A percentile compares a stretch with the other conserved stretches of the same genome.
Conservation (phyloP, 2,113 vertebrate genomes). For the cattle (Bos taurus) region DNA sequence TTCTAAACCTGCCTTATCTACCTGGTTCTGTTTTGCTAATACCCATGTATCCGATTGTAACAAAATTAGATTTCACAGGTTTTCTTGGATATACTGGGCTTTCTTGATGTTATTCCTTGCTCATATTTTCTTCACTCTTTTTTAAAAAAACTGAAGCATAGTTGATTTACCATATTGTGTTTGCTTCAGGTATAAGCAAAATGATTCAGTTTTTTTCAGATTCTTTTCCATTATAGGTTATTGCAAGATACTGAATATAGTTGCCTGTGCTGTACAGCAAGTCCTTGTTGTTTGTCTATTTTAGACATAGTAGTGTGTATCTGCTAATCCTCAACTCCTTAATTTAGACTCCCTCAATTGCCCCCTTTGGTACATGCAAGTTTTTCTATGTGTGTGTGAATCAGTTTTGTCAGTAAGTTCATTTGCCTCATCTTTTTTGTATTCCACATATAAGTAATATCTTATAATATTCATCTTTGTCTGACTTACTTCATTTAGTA, state of each 20-base stretch:
- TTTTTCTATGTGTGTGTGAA: neutral
- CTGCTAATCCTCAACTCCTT: neutral
- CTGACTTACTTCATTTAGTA: neutral
- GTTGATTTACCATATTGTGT: neutral
- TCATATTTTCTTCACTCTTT: neutral
- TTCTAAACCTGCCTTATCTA: neutral
- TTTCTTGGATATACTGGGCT: neutral
- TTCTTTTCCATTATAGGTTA: neutral
- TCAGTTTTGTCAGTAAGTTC: neutral
- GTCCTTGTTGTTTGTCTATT: neutral
- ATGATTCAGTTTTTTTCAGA: neutral
- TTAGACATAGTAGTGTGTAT: neutral
- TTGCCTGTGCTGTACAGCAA: neutral
- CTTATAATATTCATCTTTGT: neutral
- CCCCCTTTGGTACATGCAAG: neutral
- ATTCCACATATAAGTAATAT: neutral
- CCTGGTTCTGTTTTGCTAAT: neutral
- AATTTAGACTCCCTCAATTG: neutral
- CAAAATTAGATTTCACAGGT: constrained; percentile 5
- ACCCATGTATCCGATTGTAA: neutral
- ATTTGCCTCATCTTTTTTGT: neutral
- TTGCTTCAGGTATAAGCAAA: neutral
- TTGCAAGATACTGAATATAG: neutral
- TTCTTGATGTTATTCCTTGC: constrained; percentile 11
- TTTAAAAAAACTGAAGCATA: neutral